Evolutionary conservation across 1,140 invertebrate genomes (phyloP), one percentile per base, ranked within the genome.

Genomic region (Centruroides vittatus): DNA sequence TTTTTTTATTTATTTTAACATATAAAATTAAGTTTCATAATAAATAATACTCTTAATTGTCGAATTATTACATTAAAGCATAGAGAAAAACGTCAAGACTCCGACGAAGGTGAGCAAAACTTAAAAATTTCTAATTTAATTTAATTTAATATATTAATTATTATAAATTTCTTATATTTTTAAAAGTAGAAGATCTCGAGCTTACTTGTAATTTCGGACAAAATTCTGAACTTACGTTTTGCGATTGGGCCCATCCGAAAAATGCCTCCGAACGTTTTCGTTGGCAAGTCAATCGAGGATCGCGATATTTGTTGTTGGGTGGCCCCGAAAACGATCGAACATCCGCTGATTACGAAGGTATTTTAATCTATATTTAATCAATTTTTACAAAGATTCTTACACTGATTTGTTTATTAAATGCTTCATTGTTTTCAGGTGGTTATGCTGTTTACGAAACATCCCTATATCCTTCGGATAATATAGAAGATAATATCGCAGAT

Each of bases 361-460:
- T 23, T 23, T 23, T 23, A 23, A 23, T 23, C 23, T 23, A 23
- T 23, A 23, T 23, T 23, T 23, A 41, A 8, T 41, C 5, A 41
- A 41, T 41, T 41, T 5, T 41, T 41, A 41, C 1, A 3, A 41
- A 41, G 8, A 41, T 41, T 41, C 41, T 41, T 41, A 41, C 41
- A 41, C 41, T 34, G 41, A 41, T 41, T 41, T 41, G 5, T 23
- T 0, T 41, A 6, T 41, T 41, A 41, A 41, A 41, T 41, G 3
- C 3, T 8, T 0, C 41, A 0, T 41, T 41, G 41, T 3, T 41
- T 41, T 41, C 41, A 78, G 78, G 75, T 55, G 82, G 82, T 2
- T 84, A 83, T 61, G 76, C 78, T 7, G 80, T 83, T 59, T 73
- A 82, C 63, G 82, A 84, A 66, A 82, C 80, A 3, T 84, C 81